Base-by-base conservation (phyloP, 2,113 vertebrate genomes). In the Seriola dumerili region DNA sequence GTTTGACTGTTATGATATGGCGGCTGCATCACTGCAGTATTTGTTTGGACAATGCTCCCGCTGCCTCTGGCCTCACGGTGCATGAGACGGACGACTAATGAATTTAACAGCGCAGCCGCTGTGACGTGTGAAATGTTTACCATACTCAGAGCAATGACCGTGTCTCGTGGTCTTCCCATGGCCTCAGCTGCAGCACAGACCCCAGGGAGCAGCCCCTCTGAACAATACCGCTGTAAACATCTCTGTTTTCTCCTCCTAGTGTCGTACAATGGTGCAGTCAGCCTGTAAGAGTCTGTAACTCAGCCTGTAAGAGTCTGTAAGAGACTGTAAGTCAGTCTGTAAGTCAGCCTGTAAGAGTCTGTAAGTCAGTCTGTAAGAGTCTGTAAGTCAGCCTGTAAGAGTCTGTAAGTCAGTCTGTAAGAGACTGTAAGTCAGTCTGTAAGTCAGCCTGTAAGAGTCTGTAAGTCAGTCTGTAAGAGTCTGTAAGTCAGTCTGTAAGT, bases 91-190 rank as follows among this genome's bases (percentile, higher is more conserved):
- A 74, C 61, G 52, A 75, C 36, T 90, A 82, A 88, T 85, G 83
- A 88, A 90, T 90, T 83, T 50, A 87, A 65, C 89, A 89, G 89
- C 78, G 57, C 84, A 46, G 74, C 42, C 11, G 73, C 48, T 11
- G 16, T 84, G 70, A 88, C 71, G 42, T 88, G 90, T 88, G 80
- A 81, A 90, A 80, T 85, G 79, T 91, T 90, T 83, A 83, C 68
- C 63, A 38, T 80, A 42, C 52, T 76, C 63, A 85, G 86, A 79
- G 78, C 81, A 88, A 88, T 78, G 73, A 82, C 80, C 78, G 14
- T 80, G 73, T 83, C 89, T 75, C 23, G 3, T 66, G 44, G 48
- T 82, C 74, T 92, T 94, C 93, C 91, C 92, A 92, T 90, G 91
- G 87, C 89, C 71, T 78, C 55, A 19, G 77, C 42, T 75, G n/a